Base-by-base conservation (phyloP, 2,797 vertebrate species). In the Rhinophrynus dorsalis region DNA sequence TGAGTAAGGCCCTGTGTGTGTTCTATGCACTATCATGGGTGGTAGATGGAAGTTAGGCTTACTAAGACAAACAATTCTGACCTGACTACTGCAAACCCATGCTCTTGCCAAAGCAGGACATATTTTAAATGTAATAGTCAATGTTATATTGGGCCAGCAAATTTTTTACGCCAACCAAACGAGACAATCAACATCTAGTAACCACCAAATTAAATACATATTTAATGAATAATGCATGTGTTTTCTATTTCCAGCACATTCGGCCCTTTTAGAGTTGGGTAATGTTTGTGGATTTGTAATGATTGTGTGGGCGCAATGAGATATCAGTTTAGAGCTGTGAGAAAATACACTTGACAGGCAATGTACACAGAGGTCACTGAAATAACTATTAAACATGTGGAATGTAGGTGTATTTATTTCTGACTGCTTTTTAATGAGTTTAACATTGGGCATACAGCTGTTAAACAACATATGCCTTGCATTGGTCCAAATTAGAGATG, bases 371-470 rank as follows among this genome's bases (percentile, higher is more conserved):
- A 3, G 6, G 4, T 7, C 17, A 44, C 40, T n/a, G n/a, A n/a
- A n/a, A n/a, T n/a, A n/a, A n/a, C n/a, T n/a, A n/a, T n/a, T n/a
- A n/a, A n/a, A n/a, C n/a, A n/a, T n/a, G n/a, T 51, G 13, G 24
- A 51, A 13, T 8, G 23, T 13, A 7, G 5, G 11, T 23, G 33
- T n/a, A n/a, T n/a, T n/a, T n/a, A n/a, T n/a, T n/a, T n/a, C n/a
- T n/a, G n/a, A 42, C 15, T 38, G n/a, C 37, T 9, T 58, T 33
- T 26, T 42, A 42, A 58, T 58, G 35, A 58, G 33, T n/a, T 58
- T 10, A 15, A 1, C 24, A 9, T 58, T n/a, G n/a, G 20, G 27
- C 35, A n/a, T 58, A 42, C 55, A 58, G 55, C 29, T 58, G 35
- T 17, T 58, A 40, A 40, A 3, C 11, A 42, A n/a, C 32, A 58